Evolutionary conservation across 2,797 vertebrate genomes (phyloP).

Genomic region (Sardinella longiceps): DNA sequence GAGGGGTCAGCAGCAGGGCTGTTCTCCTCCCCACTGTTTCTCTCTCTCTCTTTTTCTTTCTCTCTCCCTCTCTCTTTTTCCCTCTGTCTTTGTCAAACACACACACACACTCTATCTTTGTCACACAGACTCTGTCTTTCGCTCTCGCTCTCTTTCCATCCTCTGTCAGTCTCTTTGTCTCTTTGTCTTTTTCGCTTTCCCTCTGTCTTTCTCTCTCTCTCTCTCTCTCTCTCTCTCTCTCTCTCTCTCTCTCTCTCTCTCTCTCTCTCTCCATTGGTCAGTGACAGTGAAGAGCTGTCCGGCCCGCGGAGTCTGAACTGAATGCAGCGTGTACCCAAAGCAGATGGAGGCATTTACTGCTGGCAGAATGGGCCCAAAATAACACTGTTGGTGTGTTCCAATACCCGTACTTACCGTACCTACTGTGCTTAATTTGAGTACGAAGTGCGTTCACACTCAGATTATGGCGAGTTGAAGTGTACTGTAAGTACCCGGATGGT

Average conservation of each 20-base stretch:
- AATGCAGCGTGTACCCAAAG: neutral
- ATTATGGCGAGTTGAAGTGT: no score
- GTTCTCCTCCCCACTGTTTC: neutral
- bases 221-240: neutral
- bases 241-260: neutral
- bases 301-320: neutral
- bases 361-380: neutral
- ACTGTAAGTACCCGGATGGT: no score
- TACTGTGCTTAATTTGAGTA: no score
- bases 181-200: neutral
- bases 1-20: constrained; percentile 12
- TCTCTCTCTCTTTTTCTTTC: neutral
- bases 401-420: no score
- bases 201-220: neutral
- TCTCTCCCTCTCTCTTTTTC: neutral
- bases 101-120: no score
- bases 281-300: neutral
- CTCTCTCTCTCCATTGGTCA: neutral
- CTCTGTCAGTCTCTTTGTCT: neutral
- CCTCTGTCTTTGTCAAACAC: neutral
- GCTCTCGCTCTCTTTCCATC: neutral
- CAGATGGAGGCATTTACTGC: neutral
- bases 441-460: no score
- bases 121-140: no score
- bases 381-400: no score